Conservation (phyloP, 92 coral and sea anemone genomes). For the Micromussa lordhowensis region DNA sequence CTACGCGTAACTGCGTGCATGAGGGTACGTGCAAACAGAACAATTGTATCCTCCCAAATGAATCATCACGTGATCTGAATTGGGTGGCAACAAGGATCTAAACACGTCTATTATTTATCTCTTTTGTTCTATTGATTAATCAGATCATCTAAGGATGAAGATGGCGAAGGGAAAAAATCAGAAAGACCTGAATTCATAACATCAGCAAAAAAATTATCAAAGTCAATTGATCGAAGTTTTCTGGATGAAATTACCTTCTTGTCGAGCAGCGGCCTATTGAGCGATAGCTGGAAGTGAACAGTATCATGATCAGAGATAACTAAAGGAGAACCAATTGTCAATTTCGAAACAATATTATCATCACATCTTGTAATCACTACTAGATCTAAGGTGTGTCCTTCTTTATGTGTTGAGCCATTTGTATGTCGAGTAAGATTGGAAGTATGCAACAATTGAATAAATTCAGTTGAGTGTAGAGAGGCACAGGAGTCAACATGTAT, state of each 20-base stretch:
- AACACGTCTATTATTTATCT: too few relatives aligned
- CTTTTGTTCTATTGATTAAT: constrained; percentile 14
- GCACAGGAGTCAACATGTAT: too few relatives aligned
- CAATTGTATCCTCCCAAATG: too few relatives aligned
- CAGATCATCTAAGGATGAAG: constrained; percentile 5
- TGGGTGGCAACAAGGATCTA: too few relatives aligned
- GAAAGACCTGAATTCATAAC: constrained; percentile 15
- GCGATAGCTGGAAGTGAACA: constrained; percentile 3
- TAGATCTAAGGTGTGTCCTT: constrained; percentile 22
- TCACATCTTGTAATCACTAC: constrained; percentile 21
- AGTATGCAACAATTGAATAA: constrained; percentile 22
- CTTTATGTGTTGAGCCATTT: constrained; percentile 30
- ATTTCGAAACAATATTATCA: not conserved
- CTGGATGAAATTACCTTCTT: constrained; percentile 23
- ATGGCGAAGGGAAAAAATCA: not conserved
- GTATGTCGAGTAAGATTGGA: constrained; percentile 23
- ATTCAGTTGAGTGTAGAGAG: too few relatives aligned
- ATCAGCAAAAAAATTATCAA: constrained; percentile 26
- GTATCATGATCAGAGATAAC: constrained; percentile 4
- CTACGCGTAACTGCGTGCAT: too few relatives aligned
- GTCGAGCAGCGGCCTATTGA: constrained; percentile 15
- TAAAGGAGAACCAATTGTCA: not conserved
- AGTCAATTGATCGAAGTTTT: constrained; percentile 45
- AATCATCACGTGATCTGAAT: too few relatives aligned
- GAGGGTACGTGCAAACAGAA: too few relatives aligned